Evolutionary conservation across 53 echinoderm and acorn worm genomes (phyloP).

Genomic region (Echinometra lucunter): DNA sequence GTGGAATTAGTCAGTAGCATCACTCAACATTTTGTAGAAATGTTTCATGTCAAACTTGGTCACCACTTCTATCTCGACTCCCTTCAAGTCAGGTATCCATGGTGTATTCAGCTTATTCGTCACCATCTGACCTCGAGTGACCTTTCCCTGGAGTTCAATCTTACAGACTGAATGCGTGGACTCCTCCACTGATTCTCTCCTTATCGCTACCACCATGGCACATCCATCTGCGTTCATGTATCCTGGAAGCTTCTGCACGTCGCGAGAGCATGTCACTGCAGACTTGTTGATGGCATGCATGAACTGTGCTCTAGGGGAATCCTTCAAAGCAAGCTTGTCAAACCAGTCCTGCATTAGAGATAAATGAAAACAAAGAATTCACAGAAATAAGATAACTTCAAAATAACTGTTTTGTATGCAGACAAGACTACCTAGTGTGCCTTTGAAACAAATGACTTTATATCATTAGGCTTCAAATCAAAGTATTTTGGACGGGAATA

Average conservation of each 20-base stretch:
- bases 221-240: conserved; percentile 70
- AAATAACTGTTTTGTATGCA: too few species aligned
- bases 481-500: too few species aligned
- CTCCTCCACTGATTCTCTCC: conserved; percentile 64
- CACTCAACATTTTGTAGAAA: conserved; percentile 52
- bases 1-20: not conserved
- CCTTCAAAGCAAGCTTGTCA: conserved; percentile 59
- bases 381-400: too few species aligned
- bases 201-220: conserved; percentile 71
- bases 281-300: conserved; percentile 57
- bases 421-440: too few species aligned
- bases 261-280: not conserved
- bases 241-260: not conserved
- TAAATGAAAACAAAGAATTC: not conserved
- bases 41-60: conserved; percentile 51
- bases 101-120: conserved; percentile 28
- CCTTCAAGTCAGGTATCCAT: conserved; percentile 33
- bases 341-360: conserved; percentile 72
- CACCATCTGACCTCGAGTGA: conserved; percentile 76
- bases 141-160: conserved; percentile 74
- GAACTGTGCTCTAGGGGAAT: conserved; percentile 71
- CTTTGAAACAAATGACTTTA: too few species aligned
- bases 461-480: too few species aligned
- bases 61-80: conserved; percentile 26
- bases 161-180: conserved; percentile 61